Base-by-base conservation (phyloP, 2,113 vertebrate species). In the Calyptomena viridis region DNA sequence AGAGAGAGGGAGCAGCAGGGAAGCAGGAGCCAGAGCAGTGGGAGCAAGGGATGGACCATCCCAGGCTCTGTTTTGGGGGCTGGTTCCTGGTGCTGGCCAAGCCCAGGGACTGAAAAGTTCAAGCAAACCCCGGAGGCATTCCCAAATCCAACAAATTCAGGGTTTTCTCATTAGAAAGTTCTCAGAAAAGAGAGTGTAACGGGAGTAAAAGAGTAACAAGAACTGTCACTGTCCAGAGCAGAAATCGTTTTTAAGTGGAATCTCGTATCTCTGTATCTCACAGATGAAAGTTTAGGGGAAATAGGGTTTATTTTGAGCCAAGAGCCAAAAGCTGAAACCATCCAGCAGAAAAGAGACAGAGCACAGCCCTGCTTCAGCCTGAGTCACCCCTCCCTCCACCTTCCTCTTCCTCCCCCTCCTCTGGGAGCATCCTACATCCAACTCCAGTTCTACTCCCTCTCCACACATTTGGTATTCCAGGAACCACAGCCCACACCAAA, bases 21-120 rank as follows among this genome's bases (percentile, higher is more conserved):
- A 55, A 73, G 76, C 6, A 1, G 58, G 53, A 1, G 0, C 33
- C 2, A 3, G 59, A 1, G 1, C 31, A 0, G 52, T 1, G 1
- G 63, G 77, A 64, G 0, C 12, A 2, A 46, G 56, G 47, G 55
- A 46, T 0, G 53, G 40, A 60, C 33, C 71, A 35, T 23, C 44
- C 66, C 12, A 10, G 11, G 21, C 18, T 84, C 60, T 3, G 0
- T 11, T n/a, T 22, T 0, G 0, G 86, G 64, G 69, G 39, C 53
- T 55, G 46, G 8, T 33, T 73, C 63, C 80, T 33, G 63, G 5
- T 11, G 15, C 39, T 62, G 67, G 17, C 23, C 1, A 1, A 78
- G 37, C 14, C 8, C 55, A 20, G 31, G 5, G 76, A 9, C 3
- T 5, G 23, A 47, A 75, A 55, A 22, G 39, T 44, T 50, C 6